Conservation (phyloP, 2,888 invertebrate genomes). For the Amiota mariae region DNA sequence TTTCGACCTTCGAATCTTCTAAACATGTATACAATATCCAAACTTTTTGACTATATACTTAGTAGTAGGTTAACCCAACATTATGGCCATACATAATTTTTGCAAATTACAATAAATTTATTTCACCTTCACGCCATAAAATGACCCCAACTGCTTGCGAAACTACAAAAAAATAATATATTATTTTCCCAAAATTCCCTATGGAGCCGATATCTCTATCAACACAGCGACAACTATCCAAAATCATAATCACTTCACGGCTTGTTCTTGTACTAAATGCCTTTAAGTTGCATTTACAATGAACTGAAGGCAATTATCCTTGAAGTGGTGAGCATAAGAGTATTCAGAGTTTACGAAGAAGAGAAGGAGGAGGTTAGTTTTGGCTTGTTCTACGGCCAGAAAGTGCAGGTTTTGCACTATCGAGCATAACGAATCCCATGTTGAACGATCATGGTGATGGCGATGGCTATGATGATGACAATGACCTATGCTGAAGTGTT, state of each 20-base stretch:
- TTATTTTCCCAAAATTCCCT: too few relatives aligned
- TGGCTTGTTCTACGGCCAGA: conserved; percentile 10
- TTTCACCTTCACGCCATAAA: too few relatives aligned
- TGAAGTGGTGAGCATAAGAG: neutral
- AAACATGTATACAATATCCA: too few relatives aligned
- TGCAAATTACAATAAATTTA: too few relatives aligned
- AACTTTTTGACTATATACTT: too few relatives aligned
- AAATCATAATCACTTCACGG: conserved; percentile 19
- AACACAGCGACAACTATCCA: conserved; percentile 6
- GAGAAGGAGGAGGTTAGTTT: neutral
- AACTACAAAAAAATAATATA: too few relatives aligned
- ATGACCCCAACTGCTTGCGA: neutral
- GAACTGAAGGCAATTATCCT: conserved; percentile 12
- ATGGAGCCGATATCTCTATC: neutral
- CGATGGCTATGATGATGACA: neutral
- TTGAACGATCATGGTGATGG: neutral
- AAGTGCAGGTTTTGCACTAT: conserved; percentile 6
- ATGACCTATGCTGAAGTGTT: neutral
- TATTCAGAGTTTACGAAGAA: too few relatives aligned
- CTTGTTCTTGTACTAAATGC: conserved; percentile 3
- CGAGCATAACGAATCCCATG: conserved; percentile 5
- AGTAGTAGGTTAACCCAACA: conserved; percentile 5
- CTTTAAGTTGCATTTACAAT: conserved; percentile 1
- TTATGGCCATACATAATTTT: neutral
- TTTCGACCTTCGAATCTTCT: too few relatives aligned